Percentiles rank a stretch among this genome's conserved stretches.
phyloP scores from a whole-genome alignment of 2,113 vertebrate species.

The Vombatus ursinus region DNA sequence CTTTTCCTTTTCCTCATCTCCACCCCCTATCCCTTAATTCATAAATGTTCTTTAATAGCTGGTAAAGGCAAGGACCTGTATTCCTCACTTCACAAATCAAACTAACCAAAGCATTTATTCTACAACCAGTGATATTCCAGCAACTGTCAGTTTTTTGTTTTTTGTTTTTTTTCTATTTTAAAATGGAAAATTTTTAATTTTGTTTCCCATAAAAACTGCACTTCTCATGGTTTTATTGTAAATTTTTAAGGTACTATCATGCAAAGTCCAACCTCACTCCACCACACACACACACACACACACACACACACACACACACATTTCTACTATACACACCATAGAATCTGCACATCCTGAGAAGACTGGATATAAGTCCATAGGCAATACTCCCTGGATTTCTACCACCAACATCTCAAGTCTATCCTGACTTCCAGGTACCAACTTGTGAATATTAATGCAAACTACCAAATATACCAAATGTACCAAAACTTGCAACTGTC shows the following conservation, averaged over 20 bases:
- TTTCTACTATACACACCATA: neutral
- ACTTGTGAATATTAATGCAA: neutral
- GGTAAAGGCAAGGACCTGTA: neutral
- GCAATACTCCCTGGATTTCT: neutral
- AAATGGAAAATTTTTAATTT: too few species aligned
- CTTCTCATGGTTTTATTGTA: neutral
- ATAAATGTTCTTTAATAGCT: neutral
- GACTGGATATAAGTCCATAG: neutral
- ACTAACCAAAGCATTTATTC: neutral
- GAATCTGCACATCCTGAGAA: too few species aligned
- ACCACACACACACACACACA: neutral
- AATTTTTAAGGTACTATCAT: neutral
- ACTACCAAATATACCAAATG: neutral
- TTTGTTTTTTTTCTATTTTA: neutral
- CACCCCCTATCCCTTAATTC: neutral
- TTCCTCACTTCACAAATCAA: neutral
- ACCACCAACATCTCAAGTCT: neutral
- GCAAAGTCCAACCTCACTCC: too few species aligned
- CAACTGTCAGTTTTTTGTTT: too few species aligned
- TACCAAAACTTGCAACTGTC: neutral
- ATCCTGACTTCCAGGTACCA: neutral
- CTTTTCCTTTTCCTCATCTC: too few species aligned
- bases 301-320: neutral
- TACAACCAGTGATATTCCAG: neutral
- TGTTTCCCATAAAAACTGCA: neutral